These are phyloP conservation scores for Labroides dimidiatus DNA, from an alignment of 2,797 vertebrate genomes.

Conservation along the genomic window DNA sequence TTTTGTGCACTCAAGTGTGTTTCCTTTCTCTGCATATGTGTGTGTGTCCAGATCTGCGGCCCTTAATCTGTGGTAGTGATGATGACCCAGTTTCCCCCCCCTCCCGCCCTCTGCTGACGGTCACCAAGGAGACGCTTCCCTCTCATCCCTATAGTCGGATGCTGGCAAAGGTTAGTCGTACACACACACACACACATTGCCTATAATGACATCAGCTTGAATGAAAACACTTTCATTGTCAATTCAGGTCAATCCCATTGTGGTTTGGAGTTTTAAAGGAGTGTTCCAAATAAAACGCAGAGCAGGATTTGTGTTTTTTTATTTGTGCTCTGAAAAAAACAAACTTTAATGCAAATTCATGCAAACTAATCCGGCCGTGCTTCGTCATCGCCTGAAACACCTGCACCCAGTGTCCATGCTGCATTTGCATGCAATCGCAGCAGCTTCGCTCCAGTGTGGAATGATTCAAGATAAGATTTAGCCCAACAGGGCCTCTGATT, in stretches of 20 bases:
- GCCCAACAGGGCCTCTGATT: background rate
- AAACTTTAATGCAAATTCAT: slow-evolving; percentile 58
- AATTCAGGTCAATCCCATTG: background rate
- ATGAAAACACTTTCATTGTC: background rate
- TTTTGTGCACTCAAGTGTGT: slow-evolving; percentile 1
- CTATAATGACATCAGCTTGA: slow-evolving; percentile 17
- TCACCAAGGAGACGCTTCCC: slow-evolving; percentile 76
- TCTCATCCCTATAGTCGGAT: slow-evolving; percentile 60
- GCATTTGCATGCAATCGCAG: slow-evolving; percentile 5
- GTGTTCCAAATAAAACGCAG: background rate
- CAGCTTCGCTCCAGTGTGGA: background rate
- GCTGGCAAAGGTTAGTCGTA: slow-evolving; percentile 58
- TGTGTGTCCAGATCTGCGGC: slow-evolving; percentile 49
- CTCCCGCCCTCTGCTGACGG: slow-evolving; percentile 48
- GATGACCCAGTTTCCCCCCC: slow-evolving; percentile 77
- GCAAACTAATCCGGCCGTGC: slow-evolving; percentile 30
- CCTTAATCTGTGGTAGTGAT: slow-evolving; percentile 70
- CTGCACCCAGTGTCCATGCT: slow-evolving; percentile 6
- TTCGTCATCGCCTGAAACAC: slow-evolving; percentile 19
- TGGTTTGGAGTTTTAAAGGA: slow-evolving; percentile 25
- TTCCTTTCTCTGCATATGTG: slow-evolving; percentile 8
- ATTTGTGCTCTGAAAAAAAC: background rate
- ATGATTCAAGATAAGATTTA: background rate
- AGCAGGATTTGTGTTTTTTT: background rate
- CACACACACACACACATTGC: slow-evolving; percentile 14